Conservation (phyloP, 2,888 invertebrate genomes). For the Crepidodera aurea region DNA sequence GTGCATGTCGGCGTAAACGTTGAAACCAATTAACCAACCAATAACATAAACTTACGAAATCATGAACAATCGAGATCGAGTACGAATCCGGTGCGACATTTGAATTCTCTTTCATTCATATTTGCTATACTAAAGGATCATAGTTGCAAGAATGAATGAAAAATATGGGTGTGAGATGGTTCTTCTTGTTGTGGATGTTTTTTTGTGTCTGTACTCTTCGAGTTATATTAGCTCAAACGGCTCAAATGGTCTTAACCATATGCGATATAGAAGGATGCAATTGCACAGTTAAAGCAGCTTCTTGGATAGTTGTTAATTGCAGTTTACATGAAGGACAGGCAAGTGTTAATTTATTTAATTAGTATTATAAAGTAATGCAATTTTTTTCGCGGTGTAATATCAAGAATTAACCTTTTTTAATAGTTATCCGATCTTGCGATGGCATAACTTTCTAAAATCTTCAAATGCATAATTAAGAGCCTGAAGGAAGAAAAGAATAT, state of each 20-base stretch:
- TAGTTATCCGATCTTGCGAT: no score
- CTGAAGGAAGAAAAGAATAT: no score
- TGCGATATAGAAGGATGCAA: constrained; percentile 69
- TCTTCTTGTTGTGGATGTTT: constrained; percentile 46
- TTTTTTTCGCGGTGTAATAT: no score
- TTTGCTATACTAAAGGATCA: constrained; percentile 32
- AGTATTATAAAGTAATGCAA: no score
- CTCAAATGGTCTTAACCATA: constrained; percentile 57
- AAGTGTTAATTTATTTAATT: constrained; percentile 52
- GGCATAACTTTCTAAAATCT: no score
- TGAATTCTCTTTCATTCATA: constrained; percentile 16
- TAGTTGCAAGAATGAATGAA: constrained; percentile 45
- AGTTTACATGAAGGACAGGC: constrained; percentile 69
- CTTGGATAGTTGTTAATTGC: constrained; percentile 72
- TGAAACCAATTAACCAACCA: not conserved
- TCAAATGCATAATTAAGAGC: no score
- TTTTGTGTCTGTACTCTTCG: constrained; percentile 40
- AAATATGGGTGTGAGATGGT: constrained; percentile 42
- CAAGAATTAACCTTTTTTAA: no score
- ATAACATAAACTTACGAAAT: constrained; percentile 29
- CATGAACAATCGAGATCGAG: constrained; percentile 31
- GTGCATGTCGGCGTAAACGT: not conserved
- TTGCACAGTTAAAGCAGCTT: constrained; percentile 66
- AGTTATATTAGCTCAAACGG: constrained; percentile 35
- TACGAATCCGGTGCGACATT: constrained; percentile 19